A percentile compares a stretch with the other conserved stretches of the same genome.
Evolutionary conservation across 2,113 vertebrate species (phyloP).

Genomic region (Heterotilapia buettikoferi): DNA sequence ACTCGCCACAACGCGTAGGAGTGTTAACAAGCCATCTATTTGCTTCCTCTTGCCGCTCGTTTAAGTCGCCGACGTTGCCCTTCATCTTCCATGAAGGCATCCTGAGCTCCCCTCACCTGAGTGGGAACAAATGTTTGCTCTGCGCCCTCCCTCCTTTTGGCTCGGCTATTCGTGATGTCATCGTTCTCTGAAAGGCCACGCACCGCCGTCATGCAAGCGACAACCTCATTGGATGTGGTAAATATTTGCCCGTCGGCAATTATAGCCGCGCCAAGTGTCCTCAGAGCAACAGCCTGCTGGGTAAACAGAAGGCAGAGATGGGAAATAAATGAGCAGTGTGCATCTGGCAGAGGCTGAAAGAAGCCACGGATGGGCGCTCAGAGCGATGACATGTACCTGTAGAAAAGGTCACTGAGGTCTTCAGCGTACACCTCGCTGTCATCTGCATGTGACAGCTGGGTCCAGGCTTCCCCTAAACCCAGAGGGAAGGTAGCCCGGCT

Average conservation of each 20-base stretch:
- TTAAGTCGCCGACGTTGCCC: background rate
- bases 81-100: constrained; percentile 13
- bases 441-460: constrained; percentile 17
- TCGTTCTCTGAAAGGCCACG: background rate
- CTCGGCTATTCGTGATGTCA: constrained; percentile 32
- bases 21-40: constrained; percentile 19
- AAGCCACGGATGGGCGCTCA: background rate
- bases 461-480: background rate
- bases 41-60: constrained; percentile 19
- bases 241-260: constrained; percentile 56
- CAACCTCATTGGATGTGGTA: constrained; percentile 15
- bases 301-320: constrained; percentile 37
- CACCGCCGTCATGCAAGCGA: background rate
- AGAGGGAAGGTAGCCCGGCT: background rate
- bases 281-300: constrained; percentile 21
- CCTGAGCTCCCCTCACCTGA: constrained; percentile 18
- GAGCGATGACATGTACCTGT: constrained; percentile 35
- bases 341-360: constrained; percentile 14
- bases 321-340: constrained; percentile 45
- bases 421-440: background rate
- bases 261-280: constrained; percentile 10
- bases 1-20: background rate
- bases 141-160: background rate
- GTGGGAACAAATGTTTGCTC: constrained; percentile 48
- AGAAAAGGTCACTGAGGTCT: constrained; percentile 7